Percentiles rank a stretch among this genome's conserved stretches.
These are phyloP conservation scores for Peucedramus taeniatus DNA, from an alignment of 2,113 vertebrate genomes.

Conservation along the genomic window DNA sequence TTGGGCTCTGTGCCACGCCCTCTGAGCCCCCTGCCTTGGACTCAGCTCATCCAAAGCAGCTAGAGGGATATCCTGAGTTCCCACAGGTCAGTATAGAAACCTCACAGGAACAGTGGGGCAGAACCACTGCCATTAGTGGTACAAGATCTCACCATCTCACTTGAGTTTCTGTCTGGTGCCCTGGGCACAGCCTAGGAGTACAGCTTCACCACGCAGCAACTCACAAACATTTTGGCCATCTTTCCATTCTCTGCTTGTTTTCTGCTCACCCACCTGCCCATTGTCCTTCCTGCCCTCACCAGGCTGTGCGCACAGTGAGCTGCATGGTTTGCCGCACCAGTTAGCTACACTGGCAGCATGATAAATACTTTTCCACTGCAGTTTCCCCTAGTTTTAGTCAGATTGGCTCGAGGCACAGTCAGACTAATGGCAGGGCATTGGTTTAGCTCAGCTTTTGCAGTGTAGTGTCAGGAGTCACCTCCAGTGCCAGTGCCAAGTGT, in stretches of 20 bases:
- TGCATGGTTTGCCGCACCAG: neutral
- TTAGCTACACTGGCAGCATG: neutral
- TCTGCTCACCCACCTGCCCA: neutral
- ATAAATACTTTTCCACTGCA: neutral
- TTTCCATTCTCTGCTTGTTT: neutral
- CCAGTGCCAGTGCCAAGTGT: neutral
- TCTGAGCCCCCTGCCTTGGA: no score
- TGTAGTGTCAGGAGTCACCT: neutral
- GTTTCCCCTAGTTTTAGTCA: neutral
- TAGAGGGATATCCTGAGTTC: no score
- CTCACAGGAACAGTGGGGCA: rapidly evolving
- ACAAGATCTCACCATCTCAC: neutral
- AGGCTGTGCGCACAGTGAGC: neutral
- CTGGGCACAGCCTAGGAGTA: neutral
- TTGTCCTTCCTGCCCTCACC: rapidly evolving
- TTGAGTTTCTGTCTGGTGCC: neutral
- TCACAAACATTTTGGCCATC: neutral
- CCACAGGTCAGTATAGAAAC: neutral
- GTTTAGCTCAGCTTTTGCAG: neutral
- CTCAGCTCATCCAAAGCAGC: no score
- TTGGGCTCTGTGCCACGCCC: no score
- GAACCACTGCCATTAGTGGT: neutral
- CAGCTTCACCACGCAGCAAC: rapidly evolving
- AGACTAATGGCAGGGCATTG: neutral
- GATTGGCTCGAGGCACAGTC: neutral